Base-by-base conservation (phyloP, 2,888 invertebrate species). In the Laspeyria flexula region DNA sequence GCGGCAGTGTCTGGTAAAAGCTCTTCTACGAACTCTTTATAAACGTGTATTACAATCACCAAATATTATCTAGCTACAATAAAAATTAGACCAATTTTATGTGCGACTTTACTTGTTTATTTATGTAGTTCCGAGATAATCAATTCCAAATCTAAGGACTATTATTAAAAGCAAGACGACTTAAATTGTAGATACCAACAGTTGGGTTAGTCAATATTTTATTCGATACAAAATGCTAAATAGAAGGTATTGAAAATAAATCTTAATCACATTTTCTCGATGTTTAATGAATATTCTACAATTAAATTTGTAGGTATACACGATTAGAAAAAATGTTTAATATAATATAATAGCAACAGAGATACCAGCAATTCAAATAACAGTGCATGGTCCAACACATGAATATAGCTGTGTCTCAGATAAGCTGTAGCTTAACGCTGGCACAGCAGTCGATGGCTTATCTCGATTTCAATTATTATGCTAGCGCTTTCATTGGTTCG, bases 391-490 rank as follows among this genome's bases (percentile, higher is more conserved):
- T 79, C 78, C 77, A 81, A 79, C 85, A 82, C 85, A 85, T 83
- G 84, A 85, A 85, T 86, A 82, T 79, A 80, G 79, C 81, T 76
- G 73, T 77, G 80, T 81, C 77, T 78, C 71, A 86, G 90, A 90
- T 91, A 91, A 90, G 85, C 87, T 81, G 71, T 70, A 82, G 86
- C 86, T 89, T 89, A 86, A 81, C 82, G 83, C 81, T 78, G 75
- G 84, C 84, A 74, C 83, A 83, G 86, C 88, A 88, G 81, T 83
- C 83, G 85, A 85, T 83, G 90, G 85, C 86, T 90, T 90, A 91
- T 91, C 91, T 88, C 85, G 87, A 89, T 88, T 90, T 90, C 91
- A 91, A 91, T 91, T 90, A 90, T 88, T 84, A 88, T 85, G 83
- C 86, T 86, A 79, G 77, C 85, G 84, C 84, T 86, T 88, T 83